Conservation (phyloP, 2,113 vertebrate genomes). For the Melozone crissalis region DNA sequence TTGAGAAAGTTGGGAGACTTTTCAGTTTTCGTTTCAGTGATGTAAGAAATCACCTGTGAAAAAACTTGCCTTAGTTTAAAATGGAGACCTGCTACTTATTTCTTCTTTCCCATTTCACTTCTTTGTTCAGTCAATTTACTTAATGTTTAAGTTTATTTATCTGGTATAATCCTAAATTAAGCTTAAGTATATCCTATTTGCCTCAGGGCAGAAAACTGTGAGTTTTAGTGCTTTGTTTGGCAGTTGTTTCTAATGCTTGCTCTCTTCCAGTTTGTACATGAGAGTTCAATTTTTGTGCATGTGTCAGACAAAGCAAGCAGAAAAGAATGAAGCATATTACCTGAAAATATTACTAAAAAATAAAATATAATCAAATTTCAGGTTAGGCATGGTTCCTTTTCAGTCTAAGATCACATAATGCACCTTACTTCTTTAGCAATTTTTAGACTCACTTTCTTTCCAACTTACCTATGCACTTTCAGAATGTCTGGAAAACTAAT, state of each 20-base stretch:
- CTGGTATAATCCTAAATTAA: background rate
- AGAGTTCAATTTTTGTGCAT: background rate
- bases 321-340: background rate
- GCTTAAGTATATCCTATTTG: background rate
- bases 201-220: background rate
- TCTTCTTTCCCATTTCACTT: background rate
- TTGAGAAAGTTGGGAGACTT: background rate
- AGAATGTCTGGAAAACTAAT: background rate
- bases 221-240: background rate
- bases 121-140: constrained; percentile 1
- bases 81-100: background rate
- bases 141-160: background rate
- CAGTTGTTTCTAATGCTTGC: background rate
- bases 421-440: background rate
- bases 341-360: background rate
- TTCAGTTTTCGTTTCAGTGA: background rate
- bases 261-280: background rate
- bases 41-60: background rate
- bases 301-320: background rate
- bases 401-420: background rate
- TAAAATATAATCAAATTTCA: background rate
- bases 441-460: background rate
- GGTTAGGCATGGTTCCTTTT: background rate
- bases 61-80: background rate
- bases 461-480: background rate